These are phyloP conservation scores for Tetragnatha versicolor DNA, from an alignment of 1,140 invertebrate genomes.

Conservation along the genomic window DNA sequence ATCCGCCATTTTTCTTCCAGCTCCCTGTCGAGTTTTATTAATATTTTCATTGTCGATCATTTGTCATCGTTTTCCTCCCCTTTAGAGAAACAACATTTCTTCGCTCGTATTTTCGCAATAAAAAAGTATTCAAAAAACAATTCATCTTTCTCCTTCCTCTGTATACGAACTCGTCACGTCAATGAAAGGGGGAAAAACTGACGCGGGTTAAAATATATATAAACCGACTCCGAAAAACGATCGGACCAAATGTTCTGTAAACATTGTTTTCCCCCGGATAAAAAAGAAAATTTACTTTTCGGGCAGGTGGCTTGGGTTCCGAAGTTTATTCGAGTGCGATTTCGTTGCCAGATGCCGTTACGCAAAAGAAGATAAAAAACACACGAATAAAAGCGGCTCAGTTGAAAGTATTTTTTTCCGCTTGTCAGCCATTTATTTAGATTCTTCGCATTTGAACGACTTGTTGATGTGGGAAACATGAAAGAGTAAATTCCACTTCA, in stretches of 20 bases:
- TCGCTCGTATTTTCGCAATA: slow-evolving; percentile 11
- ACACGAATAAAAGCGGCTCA: slow-evolving; percentile 7
- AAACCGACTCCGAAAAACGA: too few relatives aligned
- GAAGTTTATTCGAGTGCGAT: slow-evolving; percentile 47
- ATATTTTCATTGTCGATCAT: slow-evolving; percentile 53
- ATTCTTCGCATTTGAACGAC: slow-evolving; percentile 46
- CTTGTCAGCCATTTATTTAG: slow-evolving; percentile 51
- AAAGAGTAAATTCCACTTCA: slow-evolving; percentile 53
- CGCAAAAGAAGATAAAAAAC: neutral
- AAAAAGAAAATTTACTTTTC: slow-evolving; percentile 29
- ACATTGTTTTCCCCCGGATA: slow-evolving; percentile 24
- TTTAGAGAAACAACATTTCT: slow-evolving; percentile 45
- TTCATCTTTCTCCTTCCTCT: slow-evolving; percentile 50
- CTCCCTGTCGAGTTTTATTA: slow-evolving; percentile 41
- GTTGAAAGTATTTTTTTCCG: slow-evolving; percentile 43
- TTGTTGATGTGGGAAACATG: slow-evolving; percentile 48
- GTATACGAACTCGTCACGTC: slow-evolving; percentile 27
- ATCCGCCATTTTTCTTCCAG: slow-evolving; percentile 38
- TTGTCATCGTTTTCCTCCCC: slow-evolving; percentile 48
- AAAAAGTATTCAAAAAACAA: slow-evolving; percentile 36
- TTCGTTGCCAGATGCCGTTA: slow-evolving; percentile 30
- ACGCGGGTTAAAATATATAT: neutral
- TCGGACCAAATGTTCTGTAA: slow-evolving; percentile 45
- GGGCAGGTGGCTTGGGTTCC: slow-evolving; percentile 33
- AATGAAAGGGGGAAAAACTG: slow-evolving; percentile 1